Conservation (phyloP, 2,888 invertebrate species). For the Eustalomyia histrio region DNA sequence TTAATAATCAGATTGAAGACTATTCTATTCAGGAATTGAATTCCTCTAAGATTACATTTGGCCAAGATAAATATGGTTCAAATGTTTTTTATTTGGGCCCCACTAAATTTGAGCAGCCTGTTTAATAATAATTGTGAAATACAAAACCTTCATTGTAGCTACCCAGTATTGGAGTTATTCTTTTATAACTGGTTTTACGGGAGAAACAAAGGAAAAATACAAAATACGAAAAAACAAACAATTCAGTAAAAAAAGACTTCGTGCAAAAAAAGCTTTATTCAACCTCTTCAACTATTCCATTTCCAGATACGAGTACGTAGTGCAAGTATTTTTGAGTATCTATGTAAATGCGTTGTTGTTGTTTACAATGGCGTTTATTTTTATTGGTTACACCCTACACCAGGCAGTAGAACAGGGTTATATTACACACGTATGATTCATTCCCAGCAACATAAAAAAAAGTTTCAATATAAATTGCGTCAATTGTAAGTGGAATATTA, state of each 20-base stretch:
- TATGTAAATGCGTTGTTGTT: conserved; percentile 23
- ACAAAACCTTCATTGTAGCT: conserved; percentile 34
- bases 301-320: conserved; percentile 34
- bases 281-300: conserved; percentile 48
- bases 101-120: neutral
- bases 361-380: neutral
- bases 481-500: no score
- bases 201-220: conserved; percentile 50
- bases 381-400: neutral
- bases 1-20: no score
- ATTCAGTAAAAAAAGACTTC: conserved; percentile 27
- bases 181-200: conserved; percentile 61
- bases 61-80: no score
- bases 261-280: conserved; percentile 48
- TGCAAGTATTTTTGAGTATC: conserved; percentile 10
- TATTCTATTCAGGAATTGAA: no score
- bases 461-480: no score
- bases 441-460: no score
- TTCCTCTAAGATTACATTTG: no score
- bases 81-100: conserved; percentile 31
- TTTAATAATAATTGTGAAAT: conserved; percentile 33
- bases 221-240: conserved; percentile 26
- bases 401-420: neutral
- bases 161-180: conserved; percentile 38
- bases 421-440: no score